phyloP scores from a whole-genome alignment of 2,113 vertebrate species.

The Gobio gobio region DNA sequence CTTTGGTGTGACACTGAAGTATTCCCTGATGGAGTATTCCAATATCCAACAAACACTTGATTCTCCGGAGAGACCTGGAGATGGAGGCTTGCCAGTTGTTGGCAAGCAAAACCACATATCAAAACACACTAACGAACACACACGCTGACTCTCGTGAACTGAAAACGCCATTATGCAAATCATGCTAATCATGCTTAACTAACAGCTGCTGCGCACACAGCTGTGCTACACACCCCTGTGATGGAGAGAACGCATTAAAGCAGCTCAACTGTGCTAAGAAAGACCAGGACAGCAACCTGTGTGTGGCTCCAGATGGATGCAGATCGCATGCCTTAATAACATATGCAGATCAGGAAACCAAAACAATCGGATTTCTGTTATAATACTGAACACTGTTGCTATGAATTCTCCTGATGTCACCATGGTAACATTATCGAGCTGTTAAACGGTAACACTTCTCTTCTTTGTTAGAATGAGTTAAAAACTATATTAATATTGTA shows the following conservation, averaged over 20 bases:
- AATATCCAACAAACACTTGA: conserved; percentile 22
- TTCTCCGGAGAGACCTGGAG: conserved; percentile 13
- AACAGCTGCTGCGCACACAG: conserved; percentile 48
- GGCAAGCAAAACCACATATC: conserved; percentile 34
- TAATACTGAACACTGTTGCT: background rate
- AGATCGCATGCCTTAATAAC: background rate
- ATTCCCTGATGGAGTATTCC: conserved; percentile 5
- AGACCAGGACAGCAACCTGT: background rate
- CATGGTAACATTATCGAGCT: background rate
- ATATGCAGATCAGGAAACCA: background rate
- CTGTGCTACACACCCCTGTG: conserved; percentile 45
- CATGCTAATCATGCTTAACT: conserved; percentile 34
- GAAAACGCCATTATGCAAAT: conserved; percentile 55
- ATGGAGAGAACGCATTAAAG: conserved; percentile 33
- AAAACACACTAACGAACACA: conserved; percentile 36
- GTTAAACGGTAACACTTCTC: background rate
- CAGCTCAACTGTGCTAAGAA: background rate
- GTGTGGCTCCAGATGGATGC: background rate
- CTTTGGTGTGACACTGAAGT: conserved; percentile 21
- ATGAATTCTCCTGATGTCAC: background rate
- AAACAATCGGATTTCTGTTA: background rate
- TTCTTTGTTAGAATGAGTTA: no score
- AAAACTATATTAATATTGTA: no score
- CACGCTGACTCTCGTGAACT: background rate
- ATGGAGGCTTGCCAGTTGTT: conserved; percentile 25